A percentile compares a stretch with the other conserved stretches of the same genome.
These are phyloP conservation scores for Ailurus styani DNA, from an alignment of 2,113 vertebrate species.

Conservation along the genomic window DNA sequence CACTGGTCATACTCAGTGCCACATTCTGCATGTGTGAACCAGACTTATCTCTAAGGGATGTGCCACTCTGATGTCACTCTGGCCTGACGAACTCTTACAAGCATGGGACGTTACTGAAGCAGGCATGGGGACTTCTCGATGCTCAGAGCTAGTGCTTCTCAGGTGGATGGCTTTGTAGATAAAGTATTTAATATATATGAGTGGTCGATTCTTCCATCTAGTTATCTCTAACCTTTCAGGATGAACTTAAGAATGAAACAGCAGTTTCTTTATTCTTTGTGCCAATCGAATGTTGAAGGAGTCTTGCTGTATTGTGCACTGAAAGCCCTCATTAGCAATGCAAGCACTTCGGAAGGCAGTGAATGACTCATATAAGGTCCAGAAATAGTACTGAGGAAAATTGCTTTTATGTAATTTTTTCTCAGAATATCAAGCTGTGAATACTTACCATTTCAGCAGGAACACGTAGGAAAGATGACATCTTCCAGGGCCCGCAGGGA, in stretches of 20 bases:
- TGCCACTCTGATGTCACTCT: neutral
- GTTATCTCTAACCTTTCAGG: neutral
- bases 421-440: constrained; percentile 69
- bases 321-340: constrained; percentile 74
- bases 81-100: neutral
- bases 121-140: neutral
- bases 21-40: neutral
- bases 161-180: neutral
- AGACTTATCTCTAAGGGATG: neutral
- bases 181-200: neutral
- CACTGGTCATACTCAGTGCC: neutral
- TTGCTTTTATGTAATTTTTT: constrained; percentile 79
- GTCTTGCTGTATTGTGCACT: constrained; percentile 65
- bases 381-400: constrained; percentile 77
- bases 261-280: constrained; percentile 59
- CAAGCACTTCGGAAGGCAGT: constrained; percentile 76
- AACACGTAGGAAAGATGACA: constrained; percentile 54
- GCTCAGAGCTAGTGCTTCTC: neutral
- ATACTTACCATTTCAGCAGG: constrained; percentile 71
- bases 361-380: constrained; percentile 71
- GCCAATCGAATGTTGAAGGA: constrained; percentile 44
- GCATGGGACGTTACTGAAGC: neutral
- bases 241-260: constrained; percentile 51
- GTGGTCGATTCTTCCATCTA: neutral
- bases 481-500: neutral